A percentile compares a stretch with the other conserved stretches of the same genome.
These are phyloP conservation scores for Spodoptera exigua DNA, from an alignment of 2,888 invertebrate species.

Conservation along the genomic window DNA sequence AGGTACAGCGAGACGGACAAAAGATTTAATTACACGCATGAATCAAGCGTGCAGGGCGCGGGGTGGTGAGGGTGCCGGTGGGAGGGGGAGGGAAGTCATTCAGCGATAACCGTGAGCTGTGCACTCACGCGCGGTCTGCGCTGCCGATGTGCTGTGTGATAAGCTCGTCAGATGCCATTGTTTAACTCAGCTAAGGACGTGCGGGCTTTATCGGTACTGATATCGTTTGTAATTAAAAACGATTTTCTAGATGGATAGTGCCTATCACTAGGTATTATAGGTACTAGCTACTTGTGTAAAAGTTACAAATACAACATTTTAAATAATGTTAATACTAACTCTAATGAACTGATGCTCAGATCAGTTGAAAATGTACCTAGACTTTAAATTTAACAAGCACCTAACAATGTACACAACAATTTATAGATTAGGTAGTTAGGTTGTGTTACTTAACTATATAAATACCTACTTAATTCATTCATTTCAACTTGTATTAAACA, in stretches of 20 bases:
- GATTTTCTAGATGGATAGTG: conserved; percentile 40
- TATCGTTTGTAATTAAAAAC: conserved; percentile 73
- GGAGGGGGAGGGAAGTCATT: conserved; percentile 65
- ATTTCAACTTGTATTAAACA: no score
- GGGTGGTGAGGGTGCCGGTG: conserved; percentile 58
- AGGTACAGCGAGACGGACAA: conserved; percentile 79
- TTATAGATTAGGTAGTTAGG: no score
- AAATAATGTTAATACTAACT: no score
- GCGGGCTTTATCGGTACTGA: conserved; percentile 78
- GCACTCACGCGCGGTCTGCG: conserved; percentile 77
- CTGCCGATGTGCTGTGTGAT: conserved; percentile 73
- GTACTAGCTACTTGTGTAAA: conserved; percentile 17
- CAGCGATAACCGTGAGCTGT: conserved; percentile 75
- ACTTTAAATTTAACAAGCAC: no score
- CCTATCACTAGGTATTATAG: conserved; percentile 22
- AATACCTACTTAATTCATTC: no score
- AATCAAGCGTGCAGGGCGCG: conserved; percentile 80
- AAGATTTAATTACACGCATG: conserved; percentile 89
- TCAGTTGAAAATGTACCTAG: no score
- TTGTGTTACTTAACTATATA: no score
- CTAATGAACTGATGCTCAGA: no score
- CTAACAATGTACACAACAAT: no score
- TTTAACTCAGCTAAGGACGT: conserved; percentile 72
- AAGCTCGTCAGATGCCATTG: conserved; percentile 73
- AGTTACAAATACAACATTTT: no score